These are phyloP conservation scores for Mus pahari DNA, from an alignment of 2,113 vertebrate species.

Conservation along the genomic window DNA sequence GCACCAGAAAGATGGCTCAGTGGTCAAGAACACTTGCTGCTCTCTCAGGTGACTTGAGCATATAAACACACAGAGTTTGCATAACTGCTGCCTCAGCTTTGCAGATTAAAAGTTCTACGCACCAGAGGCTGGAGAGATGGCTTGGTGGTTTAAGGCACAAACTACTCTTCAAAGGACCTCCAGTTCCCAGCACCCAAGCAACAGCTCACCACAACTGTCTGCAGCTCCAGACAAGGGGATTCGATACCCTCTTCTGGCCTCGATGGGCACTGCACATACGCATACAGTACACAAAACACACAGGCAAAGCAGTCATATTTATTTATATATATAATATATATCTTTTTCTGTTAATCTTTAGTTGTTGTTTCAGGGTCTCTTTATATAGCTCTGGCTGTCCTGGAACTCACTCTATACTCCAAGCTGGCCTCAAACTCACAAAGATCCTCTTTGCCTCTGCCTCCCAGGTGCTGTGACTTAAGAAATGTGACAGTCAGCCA, in stretches of 20 bases:
- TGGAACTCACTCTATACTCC: neutral
- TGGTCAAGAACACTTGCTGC: neutral
- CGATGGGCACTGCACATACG: neutral
- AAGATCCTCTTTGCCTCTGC: neutral
- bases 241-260: neutral
- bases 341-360: neutral
- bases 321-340: neutral
- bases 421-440: neutral
- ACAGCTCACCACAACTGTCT: neutral
- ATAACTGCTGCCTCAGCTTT: neutral
- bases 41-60: neutral
- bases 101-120: neutral
- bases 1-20: neutral
- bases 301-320: neutral
- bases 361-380: neutral
- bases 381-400: neutral
- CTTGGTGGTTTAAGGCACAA: neutral
- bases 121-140: neutral
- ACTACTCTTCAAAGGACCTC: neutral
- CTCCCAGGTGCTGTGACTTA: neutral
- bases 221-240: neutral
- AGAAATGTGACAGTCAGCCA: neutral
- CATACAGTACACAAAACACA: neutral
- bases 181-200: neutral
- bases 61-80: neutral